Percentiles rank a stretch among this genome's conserved stretches.
These are phyloP conservation scores for Lepidocyrtoides sp. DNA, from an alignment of 2,888 invertebrate genomes.

Conservation along the genomic window DNA sequence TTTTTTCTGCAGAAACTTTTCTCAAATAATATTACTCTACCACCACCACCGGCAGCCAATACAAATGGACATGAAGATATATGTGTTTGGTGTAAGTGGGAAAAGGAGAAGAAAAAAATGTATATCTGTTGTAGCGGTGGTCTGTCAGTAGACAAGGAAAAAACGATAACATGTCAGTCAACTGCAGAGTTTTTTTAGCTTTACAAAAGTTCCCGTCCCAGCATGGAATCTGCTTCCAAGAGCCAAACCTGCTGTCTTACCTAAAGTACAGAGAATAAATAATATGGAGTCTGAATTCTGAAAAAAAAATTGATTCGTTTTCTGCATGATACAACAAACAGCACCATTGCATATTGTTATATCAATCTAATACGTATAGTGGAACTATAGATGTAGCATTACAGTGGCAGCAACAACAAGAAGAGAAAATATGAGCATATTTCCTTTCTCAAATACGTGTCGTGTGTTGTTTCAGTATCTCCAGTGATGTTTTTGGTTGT, in stretches of 20 bases:
- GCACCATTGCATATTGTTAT: neutral
- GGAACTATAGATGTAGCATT: no score
- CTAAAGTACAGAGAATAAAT: neutral
- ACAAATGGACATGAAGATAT: neutral
- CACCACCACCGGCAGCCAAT: neutral
- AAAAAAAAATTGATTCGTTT: conserved; percentile 26
- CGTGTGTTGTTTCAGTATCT: conserved; percentile 1
- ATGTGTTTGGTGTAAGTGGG: neutral
- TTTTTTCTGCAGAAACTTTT: conserved; percentile 56
- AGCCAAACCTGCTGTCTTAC: neutral
- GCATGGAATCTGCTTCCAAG: conserved; percentile 13
- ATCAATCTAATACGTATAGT: no score
- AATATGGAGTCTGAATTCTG: no score
- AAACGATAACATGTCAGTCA: conserved; percentile 68
- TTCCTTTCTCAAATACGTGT: neutral
- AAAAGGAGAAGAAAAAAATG: neutral
- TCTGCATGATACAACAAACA: conserved; percentile 46
- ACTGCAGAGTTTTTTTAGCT: neutral
- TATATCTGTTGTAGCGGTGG: neutral
- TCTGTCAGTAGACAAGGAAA: neutral
- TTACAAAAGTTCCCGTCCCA: conserved; percentile 14
- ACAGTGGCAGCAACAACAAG: neutral
- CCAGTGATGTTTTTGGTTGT: neutral
- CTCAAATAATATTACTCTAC: neutral
- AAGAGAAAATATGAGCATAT: neutral